phyloP scores from a whole-genome alignment of 2,888 invertebrate species.

The Trachelus iudaicus region DNA sequence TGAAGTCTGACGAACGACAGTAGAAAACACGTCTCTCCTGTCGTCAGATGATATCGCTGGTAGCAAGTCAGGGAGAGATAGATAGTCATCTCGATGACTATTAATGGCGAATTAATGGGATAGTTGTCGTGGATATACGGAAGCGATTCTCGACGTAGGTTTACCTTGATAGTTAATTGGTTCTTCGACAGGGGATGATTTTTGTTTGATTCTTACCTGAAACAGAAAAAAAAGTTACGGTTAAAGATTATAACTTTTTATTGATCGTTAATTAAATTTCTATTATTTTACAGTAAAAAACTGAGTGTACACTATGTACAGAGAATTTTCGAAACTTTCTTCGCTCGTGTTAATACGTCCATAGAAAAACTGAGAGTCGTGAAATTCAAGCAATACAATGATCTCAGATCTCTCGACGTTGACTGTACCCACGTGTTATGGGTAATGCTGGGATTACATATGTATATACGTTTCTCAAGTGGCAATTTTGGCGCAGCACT shows the following conservation, averaged over 20 bases:
- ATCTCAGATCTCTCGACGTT: not conserved
- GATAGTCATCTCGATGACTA: not conserved
- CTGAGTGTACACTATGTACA: too few relatives aligned
- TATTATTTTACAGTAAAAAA: not conserved
- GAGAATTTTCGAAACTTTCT: not conserved
- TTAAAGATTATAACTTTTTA: not conserved
- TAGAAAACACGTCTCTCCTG: not conserved
- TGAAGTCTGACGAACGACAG: not conserved
- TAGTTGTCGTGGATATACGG: not conserved
- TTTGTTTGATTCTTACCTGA: not conserved
- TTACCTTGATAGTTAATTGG: not conserved
- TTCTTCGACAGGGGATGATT: not conserved
- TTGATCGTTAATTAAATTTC: not conserved
- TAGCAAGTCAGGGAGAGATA: not conserved
- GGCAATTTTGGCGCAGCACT: slow-evolving; percentile 30
- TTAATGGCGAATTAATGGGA: not conserved
- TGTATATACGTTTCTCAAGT: slow-evolving; percentile 15
- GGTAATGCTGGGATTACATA: not conserved
- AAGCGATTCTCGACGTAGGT: not conserved
- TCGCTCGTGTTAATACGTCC: not conserved
- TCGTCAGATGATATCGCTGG: not conserved
- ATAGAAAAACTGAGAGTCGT: not conserved
- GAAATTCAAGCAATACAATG: not conserved
- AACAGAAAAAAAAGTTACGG: not conserved
- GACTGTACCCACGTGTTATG: not conserved